Evolutionary conservation across 2,113 vertebrate genomes (phyloP).

Genomic region (Phasianus colchicus): DNA sequence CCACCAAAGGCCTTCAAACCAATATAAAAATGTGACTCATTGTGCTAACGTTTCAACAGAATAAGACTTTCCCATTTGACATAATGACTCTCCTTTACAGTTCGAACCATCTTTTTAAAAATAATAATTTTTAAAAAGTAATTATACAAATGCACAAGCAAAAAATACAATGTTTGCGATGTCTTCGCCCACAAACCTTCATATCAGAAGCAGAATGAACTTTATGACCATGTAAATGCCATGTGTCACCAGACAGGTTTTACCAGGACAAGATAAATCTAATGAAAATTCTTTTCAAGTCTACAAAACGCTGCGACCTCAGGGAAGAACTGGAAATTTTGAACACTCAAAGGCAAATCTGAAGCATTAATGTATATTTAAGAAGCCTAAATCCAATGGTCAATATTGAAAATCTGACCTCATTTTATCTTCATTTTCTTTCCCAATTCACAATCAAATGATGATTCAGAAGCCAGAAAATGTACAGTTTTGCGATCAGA

Average conservation of each 20-base stretch:
- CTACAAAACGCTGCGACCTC: neutral
- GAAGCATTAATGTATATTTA: neutral
- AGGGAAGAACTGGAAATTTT: neutral
- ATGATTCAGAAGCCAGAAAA: neutral
- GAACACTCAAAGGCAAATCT: neutral
- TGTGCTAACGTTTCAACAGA: neutral
- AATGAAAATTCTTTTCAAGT: neutral
- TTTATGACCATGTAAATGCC: neutral
- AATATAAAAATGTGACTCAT: neutral
- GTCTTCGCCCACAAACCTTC: neutral
- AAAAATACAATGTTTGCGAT: neutral
- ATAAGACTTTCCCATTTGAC: neutral
- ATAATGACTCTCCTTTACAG: neutral
- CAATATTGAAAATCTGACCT: neutral
- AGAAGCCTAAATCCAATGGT: neutral
- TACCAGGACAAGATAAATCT: neutral
- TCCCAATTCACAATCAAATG: neutral
- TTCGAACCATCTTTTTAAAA: neutral
- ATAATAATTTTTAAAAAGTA: neutral
- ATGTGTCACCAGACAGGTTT: neutral
- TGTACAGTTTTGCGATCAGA: neutral
- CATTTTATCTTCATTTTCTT: constrained; percentile 23
- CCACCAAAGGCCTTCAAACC: neutral
- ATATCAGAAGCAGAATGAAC: neutral
- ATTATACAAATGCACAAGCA: neutral